Conservation (phyloP, 1,140 invertebrate species). For the Lepidotrigona ventralis region DNA sequence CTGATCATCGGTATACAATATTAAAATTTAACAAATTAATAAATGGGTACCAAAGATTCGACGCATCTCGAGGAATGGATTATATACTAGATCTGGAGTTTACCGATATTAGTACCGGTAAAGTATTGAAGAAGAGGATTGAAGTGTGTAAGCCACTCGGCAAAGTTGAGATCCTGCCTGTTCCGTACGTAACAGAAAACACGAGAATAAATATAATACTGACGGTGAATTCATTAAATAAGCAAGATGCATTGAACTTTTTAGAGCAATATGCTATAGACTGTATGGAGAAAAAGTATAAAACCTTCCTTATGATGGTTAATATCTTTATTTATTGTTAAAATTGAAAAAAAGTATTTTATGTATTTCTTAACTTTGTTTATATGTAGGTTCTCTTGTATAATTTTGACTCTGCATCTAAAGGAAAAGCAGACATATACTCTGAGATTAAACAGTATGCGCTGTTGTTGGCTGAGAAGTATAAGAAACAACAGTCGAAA, state of each 20-base stretch:
- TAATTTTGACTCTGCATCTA: constrained; percentile 82
- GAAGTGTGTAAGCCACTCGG: constrained; percentile 90
- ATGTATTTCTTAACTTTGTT: background rate
- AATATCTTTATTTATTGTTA: constrained; percentile 56
- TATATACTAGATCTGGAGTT: constrained; percentile 90
- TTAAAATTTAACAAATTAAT: constrained; percentile 83
- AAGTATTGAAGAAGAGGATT: constrained; percentile 79
- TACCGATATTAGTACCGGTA: constrained; percentile 72
- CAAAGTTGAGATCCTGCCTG: constrained; percentile 90
- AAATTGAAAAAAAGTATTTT: constrained; percentile 37
- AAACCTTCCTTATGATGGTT: constrained; percentile 87
- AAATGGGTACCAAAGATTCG: constrained; percentile 92
- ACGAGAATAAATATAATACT: constrained; percentile 89
- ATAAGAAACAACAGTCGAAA: constrained; percentile 85
- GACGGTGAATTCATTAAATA: constrained; percentile 81
- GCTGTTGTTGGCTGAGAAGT: constrained; percentile 83
- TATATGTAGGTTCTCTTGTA: constrained; percentile 83
- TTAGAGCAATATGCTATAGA: constrained; percentile 85
- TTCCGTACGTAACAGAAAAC: constrained; percentile 95
- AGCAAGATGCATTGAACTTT: constrained; percentile 82
- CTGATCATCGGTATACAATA: constrained; percentile 81
- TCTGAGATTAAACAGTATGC: constrained; percentile 84
- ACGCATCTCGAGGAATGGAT: constrained; percentile 93
- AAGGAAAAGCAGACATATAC: constrained; percentile 85
- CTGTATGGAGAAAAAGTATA: constrained; percentile 88